Evolutionary conservation across 2,888 invertebrate species (phyloP), one percentile per base, ranked within the genome.

Genomic region (Cecidostiba fungosa): DNA sequence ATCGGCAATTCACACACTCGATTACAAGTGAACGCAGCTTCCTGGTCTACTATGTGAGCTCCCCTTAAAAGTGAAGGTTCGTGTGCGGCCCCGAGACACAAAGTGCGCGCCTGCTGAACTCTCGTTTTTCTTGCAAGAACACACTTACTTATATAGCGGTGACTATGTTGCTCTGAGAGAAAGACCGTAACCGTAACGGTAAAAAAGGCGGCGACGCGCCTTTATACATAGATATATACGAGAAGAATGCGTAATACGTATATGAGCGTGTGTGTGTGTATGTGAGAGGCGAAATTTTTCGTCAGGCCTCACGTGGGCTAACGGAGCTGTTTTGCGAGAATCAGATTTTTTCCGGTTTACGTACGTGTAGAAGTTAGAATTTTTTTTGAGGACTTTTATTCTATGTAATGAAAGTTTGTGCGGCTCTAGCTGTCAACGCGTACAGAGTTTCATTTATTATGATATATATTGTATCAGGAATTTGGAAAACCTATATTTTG

Each of bases 61-160:
- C 72, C 59, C 77, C 77, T 72, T 70, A 43, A 83, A 77, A 72
- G 77, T 72, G 77, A 77, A 77, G 84, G 47, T 79, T 66, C 73
- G 29, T n/a, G 74, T 16, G 29, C 77, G 77, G 70, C 86, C 70
- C 80, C 88, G 66, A 70, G 54, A 54, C 19, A 19, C 62, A 19
- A 39, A 14, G 23, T 43, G 23, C 72, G 23, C 36, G n/a, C 19
- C 62, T 19, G 66, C 66, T 66, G 66, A 66, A 72, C 72, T 72
- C 72, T 72, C 72, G 43, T 72, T 72, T 72, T 72, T 72, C 72
- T 70, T 19, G 39, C 29, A 32, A 59, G 59, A 66, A 29, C 32
- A 43, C 72, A n/a, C 72, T n/a, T 12, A 12, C 72, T 39, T 23
- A 14, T 36, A 36, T 36, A 12, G 43, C 43, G 43, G 39, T 12